These are phyloP conservation scores for Endotricha flammealis DNA, from an alignment of 2,888 invertebrate species.

Conservation along the genomic window DNA sequence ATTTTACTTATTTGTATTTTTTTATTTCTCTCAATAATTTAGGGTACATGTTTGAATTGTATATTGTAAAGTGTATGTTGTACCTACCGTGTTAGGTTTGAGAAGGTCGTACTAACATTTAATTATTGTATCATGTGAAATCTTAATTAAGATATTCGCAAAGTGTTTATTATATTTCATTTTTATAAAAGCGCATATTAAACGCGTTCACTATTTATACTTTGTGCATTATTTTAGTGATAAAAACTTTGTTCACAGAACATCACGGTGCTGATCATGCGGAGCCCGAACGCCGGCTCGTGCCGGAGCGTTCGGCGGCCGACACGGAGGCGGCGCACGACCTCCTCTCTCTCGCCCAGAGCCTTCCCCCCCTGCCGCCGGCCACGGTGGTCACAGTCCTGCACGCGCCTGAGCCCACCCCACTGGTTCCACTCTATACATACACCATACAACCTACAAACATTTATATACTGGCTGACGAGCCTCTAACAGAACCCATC, in stretches of 20 bases:
- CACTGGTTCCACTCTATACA: slow-evolving; percentile 73
- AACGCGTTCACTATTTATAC: no score
- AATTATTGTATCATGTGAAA: no score
- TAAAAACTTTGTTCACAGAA: slow-evolving; percentile 23
- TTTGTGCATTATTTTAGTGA: no score
- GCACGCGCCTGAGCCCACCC: slow-evolving; percentile 50
- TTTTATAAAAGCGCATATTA: no score
- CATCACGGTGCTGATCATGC: slow-evolving; percentile 44
- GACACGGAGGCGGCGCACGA: slow-evolving; percentile 95
- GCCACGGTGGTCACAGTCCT: slow-evolving; percentile 73
- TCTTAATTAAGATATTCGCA: no score
- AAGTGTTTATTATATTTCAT: no score
- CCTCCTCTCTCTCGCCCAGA: slow-evolving; percentile 85
- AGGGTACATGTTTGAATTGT: no score
- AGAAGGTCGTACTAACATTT: no score
- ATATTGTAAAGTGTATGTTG: no score
- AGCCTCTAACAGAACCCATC: slow-evolving; percentile 39
- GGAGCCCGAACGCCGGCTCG: slow-evolving; percentile 59
- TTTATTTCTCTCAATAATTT: no score
- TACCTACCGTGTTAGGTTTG: no score
- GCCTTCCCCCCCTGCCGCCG: slow-evolving; percentile 86
- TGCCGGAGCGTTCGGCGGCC: slow-evolving; percentile 82
- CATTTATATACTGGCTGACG: slow-evolving; percentile 54
- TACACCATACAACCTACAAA: slow-evolving; percentile 81
- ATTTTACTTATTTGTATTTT: no score